A percentile compares a stretch with the other conserved stretches of the same genome.
phyloP scores from a whole-genome alignment of 1,140 invertebrate genomes.

The Tetramorium alpestre region DNA sequence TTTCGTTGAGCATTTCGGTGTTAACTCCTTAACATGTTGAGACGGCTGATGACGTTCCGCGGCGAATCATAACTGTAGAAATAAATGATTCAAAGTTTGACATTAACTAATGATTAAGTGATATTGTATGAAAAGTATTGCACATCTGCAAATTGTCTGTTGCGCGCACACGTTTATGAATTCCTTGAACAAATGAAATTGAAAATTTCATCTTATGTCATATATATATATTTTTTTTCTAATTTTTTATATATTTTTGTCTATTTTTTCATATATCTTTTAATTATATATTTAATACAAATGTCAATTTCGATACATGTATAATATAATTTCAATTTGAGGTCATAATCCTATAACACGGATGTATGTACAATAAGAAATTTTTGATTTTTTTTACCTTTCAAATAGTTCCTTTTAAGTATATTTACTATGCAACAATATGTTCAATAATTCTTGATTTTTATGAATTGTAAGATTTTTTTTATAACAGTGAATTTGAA shows the following conservation, averaged over 20 bases:
- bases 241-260: no score
- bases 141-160: not conserved
- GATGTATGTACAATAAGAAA: no score
- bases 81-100: not conserved
- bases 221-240: no score
- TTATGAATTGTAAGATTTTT: not conserved
- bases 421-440: not conserved
- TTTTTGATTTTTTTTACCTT: no score
- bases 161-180: no score
- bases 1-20: slow-evolving; percentile 36
- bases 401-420: not conserved
- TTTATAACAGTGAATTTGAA: not conserved
- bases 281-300: no score
- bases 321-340: no score
- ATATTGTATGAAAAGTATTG: not conserved
- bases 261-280: no score
- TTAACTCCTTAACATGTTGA: slow-evolving; percentile 6
- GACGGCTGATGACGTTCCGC: not conserved
- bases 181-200: not conserved
- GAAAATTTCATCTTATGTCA: no score
- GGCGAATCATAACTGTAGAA: not conserved
- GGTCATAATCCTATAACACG: no score
- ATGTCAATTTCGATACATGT: no score
- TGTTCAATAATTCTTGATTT: not conserved
- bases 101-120: not conserved